Evolutionary conservation across 2,113 vertebrate genomes (phyloP).

Genomic region (Chrysochloris asiatica): DNA sequence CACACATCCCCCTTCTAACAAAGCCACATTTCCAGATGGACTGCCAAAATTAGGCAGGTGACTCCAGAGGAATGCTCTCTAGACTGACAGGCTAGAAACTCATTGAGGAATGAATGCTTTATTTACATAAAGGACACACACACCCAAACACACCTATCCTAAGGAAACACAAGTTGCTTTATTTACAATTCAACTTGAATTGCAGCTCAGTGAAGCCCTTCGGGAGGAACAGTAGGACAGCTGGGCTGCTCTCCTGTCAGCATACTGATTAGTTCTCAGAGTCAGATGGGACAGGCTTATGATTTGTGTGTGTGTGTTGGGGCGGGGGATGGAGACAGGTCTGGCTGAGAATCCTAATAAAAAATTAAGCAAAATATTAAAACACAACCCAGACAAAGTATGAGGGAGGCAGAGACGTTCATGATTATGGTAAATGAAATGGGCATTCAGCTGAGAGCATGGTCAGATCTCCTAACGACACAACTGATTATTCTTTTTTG

Average conservation of each 20-base stretch:
- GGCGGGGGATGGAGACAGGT: background rate
- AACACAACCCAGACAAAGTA: background rate
- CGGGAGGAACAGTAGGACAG: background rate
- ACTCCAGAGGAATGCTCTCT: constrained; percentile 57
- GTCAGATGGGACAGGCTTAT: background rate
- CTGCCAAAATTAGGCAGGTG: constrained; percentile 78
- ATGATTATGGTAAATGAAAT: background rate
- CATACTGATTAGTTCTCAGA: constrained; percentile 9
- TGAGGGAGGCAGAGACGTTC: background rate
- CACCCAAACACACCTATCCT: constrained; percentile 75
- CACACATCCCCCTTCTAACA: constrained; percentile 79
- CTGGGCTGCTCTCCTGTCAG: constrained; percentile 8
- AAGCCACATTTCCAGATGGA: constrained; percentile 83
- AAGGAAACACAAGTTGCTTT: constrained; percentile 59
- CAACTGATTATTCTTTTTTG: background rate
- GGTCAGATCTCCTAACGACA: background rate
- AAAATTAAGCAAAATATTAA: background rate
- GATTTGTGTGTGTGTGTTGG: background rate
- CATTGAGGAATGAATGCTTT: constrained; percentile 64
- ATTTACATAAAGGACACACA: constrained; percentile 65
- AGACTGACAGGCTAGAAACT: constrained; percentile 61
- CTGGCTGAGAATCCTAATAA: background rate
- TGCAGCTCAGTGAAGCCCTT: constrained; percentile 80
- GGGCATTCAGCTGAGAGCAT: background rate
- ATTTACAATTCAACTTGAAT: constrained; percentile 68